Percentiles rank a stretch among this genome's conserved stretches.
Evolutionary conservation across 2,113 vertebrate genomes (phyloP).

Genomic region (Apodemus sylvaticus): DNA sequence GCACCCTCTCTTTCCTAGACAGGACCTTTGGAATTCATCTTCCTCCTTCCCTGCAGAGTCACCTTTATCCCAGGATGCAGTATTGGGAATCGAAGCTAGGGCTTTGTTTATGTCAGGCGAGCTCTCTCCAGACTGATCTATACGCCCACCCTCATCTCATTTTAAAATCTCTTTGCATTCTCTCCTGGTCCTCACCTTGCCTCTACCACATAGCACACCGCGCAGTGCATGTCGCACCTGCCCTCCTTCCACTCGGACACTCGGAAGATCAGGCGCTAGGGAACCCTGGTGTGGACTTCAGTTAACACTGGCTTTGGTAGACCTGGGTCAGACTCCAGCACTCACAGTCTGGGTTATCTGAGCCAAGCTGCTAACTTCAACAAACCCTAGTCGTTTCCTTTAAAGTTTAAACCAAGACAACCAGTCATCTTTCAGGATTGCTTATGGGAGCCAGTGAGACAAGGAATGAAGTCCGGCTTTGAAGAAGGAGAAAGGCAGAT

Average conservation of each 20-base stretch:
- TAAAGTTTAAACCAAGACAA: constrained; percentile 28
- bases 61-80: neutral
- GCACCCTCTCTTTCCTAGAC: neutral
- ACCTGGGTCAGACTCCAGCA: neutral
- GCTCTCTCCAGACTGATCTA: too few relatives aligned
- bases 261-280: neutral
- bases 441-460: neutral
- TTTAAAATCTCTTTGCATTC: neutral
- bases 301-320: neutral
- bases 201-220: accelerated
- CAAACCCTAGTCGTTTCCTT: neutral
- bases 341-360: neutral
- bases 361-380: neutral
- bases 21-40: too few relatives aligned
- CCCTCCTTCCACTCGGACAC: neutral
- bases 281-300: neutral
- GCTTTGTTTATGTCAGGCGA: neutral
- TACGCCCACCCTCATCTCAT: too few relatives aligned
- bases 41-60: neutral
- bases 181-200: neutral
- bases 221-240: accelerated
- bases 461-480: neutral
- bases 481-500: neutral
- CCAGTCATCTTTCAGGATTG: neutral
- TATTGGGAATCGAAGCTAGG: neutral